Evolutionary conservation across 2,113 vertebrate species (phyloP), one percentile per base, ranked within the genome.

Genomic region (Recurvirostra avosetta): DNA sequence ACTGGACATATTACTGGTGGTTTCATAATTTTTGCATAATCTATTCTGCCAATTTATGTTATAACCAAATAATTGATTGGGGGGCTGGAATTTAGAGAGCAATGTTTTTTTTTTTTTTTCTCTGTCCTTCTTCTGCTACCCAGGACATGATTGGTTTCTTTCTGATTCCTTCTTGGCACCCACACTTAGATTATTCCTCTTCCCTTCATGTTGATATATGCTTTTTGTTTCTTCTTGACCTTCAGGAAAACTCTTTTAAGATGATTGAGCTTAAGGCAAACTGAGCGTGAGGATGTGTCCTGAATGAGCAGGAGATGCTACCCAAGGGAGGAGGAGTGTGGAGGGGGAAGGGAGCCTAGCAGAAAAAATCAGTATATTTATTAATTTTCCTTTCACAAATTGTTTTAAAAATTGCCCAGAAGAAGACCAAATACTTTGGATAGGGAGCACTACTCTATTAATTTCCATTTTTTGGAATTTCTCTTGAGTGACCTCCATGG

Each of bases 191-290:
- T 78, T 77, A 86, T 81, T 92, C 67, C 43, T 56, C 56, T 91
- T 90, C 45, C 58, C 34, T 95, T 97, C 92, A 82, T 80, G 85
- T 58, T 88, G 67, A 87, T 95, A 70, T 56, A 92, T 89, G 70
- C 66, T 88, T 94, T 96, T 88, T 85, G 65, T 93, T 88, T 93
- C 75, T 86, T 94, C 62, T 50, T 95, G 89, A 96, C 91, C 89
- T 97, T 97, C 92, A 96, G 90, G 86, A 90, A 70, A 70, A 43
- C 30, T 92, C 76, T 75, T 86, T 86, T 52, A 87, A 91, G 40
- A 62, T 95, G 82, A 95, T 56, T 88, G 86, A 96, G 29, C 62
- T 74, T 70, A 75, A 78, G 80, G 78, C 68, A 93, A 94, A 86
- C 17, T 0, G 11, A 95, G 56, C 0, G 0, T 96, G 85, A 86